Base-by-base conservation (phyloP, 2,113 vertebrate genomes). In the Peromyscus polionotus region DNA sequence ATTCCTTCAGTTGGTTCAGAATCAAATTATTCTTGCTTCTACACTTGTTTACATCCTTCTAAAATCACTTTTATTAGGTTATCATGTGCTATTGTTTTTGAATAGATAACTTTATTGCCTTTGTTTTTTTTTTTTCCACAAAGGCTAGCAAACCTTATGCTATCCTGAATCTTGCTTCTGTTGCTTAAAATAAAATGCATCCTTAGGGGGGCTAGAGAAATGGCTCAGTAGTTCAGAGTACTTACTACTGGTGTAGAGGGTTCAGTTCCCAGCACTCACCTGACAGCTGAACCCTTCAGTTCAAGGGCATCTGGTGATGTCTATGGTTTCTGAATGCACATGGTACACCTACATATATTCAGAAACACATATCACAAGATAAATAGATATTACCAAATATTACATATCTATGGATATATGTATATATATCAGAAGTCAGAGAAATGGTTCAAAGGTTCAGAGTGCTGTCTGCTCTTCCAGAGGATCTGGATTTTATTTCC, bases 1-100 rank as follows among this genome's bases (percentile, higher is more conserved):
- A 85, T 88, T 33, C 83, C 79, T 45, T 73, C 31, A 61, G 1
- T 72, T 90, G 61, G 33, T 77, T 96, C 51, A 95, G 76, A 94
- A 76, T 63, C 48, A 83, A 70, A 90, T 80, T 63, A 48, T 79
- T 91, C 24, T 94, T 89, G 63, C 48, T 88, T 36, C 45, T 22
- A 73, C n/a, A 76, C 9, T 16, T 85, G 36, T 26, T 80, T 90
- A 92, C 36, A 93, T 73, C 33, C 31, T 93, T 91, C 89, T 61
- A 59, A 61, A 48, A 54, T 94, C 54, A 90, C 3, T 31, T 92
- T 92, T 87, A 7, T 51, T 92, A 73, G 57, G 83, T 87, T 51
- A 67, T 72, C 68, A 4, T 75, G 4, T 67, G 31, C 61, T 76
- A 65, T 20, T 80, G 26, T 54, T 85, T 96, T 75, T 59, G 63